Conservation (phyloP, 30 jellyfish, hydroid and myxozoan genomes). For the Nemopilema nomurai region DNA sequence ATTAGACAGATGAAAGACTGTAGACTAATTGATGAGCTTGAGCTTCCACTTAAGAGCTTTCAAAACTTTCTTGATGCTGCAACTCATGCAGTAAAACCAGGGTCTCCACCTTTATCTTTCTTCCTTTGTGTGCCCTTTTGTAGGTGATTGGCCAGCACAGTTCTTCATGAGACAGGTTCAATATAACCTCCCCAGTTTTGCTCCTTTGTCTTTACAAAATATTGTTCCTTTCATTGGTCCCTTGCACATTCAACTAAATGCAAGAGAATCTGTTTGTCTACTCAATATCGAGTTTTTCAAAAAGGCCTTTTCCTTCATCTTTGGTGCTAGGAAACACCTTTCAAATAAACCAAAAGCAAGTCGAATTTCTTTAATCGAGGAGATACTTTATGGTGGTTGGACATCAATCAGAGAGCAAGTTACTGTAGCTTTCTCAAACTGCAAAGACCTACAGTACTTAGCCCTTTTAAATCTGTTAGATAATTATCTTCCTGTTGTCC, state of each 20-base stretch:
- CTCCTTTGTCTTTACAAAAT: not conserved
- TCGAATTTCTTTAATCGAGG: not conserved
- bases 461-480: not conserved
- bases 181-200: not conserved
- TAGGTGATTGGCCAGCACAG: constrained; percentile 56
- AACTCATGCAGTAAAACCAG: constrained; percentile 9
- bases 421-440: constrained; percentile 4
- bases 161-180: constrained; percentile 51
- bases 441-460: constrained; percentile 5
- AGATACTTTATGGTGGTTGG: constrained; percentile 13
- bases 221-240: constrained; percentile 33
- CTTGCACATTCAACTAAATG: not conserved
- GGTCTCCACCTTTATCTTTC: constrained; percentile 12
- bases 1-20: constrained; percentile 24
- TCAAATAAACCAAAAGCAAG: constrained; percentile 13
- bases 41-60: constrained; percentile 21
- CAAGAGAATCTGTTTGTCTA: constrained; percentile 7
- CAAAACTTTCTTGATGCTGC: constrained; percentile 22
- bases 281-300: constrained; percentile 10
- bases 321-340: constrained; percentile 2
- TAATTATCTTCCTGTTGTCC: constrained; percentile 5
- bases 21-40: constrained; percentile 31
- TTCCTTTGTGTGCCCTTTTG: constrained; percentile 19
- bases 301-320: constrained; percentile 2
- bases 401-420: constrained; percentile 5